A percentile compares a stretch with the other conserved stretches of the same genome.
Evolutionary conservation across 2,888 invertebrate genomes (phyloP).

Genomic region (Dryomyza anilis): DNA sequence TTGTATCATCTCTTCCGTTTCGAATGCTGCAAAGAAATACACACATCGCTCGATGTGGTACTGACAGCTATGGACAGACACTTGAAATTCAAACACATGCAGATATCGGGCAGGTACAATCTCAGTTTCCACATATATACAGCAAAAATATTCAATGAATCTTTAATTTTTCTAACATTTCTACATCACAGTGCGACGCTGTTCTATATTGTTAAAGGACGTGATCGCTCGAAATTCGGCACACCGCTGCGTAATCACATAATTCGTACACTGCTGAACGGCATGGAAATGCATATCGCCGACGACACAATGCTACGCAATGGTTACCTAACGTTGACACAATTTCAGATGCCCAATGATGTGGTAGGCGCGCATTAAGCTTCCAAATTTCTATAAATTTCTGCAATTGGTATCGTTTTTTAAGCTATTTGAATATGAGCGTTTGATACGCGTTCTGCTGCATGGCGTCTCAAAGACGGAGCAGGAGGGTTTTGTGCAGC

Average conservation of each 20-base stretch:
- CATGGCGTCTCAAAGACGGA: conserved; percentile 81
- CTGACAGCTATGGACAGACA: conserved; percentile 90
- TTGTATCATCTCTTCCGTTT: conserved; percentile 86
- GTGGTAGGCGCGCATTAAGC: conserved; percentile 68
- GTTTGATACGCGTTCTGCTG: conserved; percentile 81
- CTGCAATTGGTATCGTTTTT: conserved; percentile 36
- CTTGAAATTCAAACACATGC: conserved; percentile 84
- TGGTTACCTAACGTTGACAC: conserved; percentile 91
- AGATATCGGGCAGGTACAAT: conserved; percentile 85
- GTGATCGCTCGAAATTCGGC: conserved; percentile 75
- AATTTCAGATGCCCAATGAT: conserved; percentile 93
- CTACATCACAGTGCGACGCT: conserved; percentile 93
- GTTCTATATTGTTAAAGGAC: conserved; percentile 92
- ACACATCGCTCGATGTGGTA: conserved; percentile 78
- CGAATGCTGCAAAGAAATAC: conserved; percentile 78
- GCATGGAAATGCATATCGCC: conserved; percentile 83
- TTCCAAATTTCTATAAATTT: background rate
- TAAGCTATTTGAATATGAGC: conserved; percentile 88
- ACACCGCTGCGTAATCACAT: conserved; percentile 78
- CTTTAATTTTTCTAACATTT: background rate
- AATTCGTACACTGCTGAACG: conserved; percentile 81
- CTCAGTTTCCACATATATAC: no score
- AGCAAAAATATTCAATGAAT: background rate
- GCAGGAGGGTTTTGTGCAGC: conserved; percentile 89
- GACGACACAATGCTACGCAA: conserved; percentile 96